These are phyloP conservation scores for Seladonia tumulorum DNA, from an alignment of 2,888 invertebrate species.

Conservation along the genomic window DNA sequence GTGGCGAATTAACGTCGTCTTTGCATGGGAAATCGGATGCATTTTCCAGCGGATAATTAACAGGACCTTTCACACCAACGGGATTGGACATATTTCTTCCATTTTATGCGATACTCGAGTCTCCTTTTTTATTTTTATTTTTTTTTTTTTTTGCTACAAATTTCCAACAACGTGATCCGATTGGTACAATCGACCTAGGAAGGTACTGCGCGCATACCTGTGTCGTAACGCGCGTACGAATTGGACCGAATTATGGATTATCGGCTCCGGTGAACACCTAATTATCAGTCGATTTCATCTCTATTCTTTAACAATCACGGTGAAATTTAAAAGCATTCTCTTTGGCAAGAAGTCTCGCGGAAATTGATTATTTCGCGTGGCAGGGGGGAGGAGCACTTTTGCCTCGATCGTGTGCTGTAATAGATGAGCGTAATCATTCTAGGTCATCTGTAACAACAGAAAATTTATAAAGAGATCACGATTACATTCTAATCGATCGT, in stretches of 20 bases:
- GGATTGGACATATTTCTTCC: neutral
- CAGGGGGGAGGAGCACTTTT: neutral
- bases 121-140: neutral
- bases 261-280: neutral
- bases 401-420: neutral
- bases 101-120: neutral
- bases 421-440: neutral
- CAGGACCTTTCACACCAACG: neutral
- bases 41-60: neutral
- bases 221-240: neutral
- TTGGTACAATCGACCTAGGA: neutral
- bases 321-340: neutral
- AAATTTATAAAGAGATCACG: neutral
- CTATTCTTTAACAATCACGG: neutral
- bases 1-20: constrained; percentile 14
- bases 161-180: neutral
- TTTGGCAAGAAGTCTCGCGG: neutral
- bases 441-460: neutral
- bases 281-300: neutral
- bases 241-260: neutral
- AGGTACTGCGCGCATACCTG: neutral
- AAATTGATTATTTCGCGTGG: neutral
- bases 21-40: neutral
- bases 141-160: too few species aligned
- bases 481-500: neutral